Evolutionary conservation across 2,113 vertebrate genomes (phyloP).

Genomic region (Rhipidura dahli): DNA sequence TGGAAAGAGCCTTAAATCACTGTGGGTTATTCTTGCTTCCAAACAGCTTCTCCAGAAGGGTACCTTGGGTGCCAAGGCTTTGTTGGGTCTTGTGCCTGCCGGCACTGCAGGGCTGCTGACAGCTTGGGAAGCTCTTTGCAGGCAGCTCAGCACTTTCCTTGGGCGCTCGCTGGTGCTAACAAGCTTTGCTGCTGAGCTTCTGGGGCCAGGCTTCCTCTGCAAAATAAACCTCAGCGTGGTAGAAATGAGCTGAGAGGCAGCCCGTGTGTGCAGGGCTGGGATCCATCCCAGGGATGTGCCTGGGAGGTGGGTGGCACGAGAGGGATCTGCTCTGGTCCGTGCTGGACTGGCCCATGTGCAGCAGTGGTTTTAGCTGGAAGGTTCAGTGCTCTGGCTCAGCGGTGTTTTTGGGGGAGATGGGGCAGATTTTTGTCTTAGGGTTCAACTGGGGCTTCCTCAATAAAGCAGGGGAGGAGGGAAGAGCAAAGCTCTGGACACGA

Average conservation of each 20-base stretch:
- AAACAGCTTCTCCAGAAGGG: neutral
- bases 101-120: neutral
- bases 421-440: neutral
- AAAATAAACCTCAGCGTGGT: neutral
- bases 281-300: fast-evolving
- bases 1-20: neutral
- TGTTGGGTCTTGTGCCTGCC: neutral
- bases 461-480: neutral
- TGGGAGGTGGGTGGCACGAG: fast-evolving
- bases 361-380: neutral
- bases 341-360: fast-evolving
- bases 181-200: neutral
- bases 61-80: neutral
- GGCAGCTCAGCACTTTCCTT: neutral
- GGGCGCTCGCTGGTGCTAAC: neutral
- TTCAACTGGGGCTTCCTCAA: neutral
- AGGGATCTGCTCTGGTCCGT: neutral
- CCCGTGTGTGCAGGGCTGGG: neutral
- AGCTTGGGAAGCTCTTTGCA: neutral
- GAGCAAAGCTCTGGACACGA: neutral
- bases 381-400: neutral
- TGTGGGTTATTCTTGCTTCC: neutral
- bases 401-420: neutral
- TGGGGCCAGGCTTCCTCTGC: neutral
- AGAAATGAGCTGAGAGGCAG: fast-evolving